These are phyloP conservation scores for Amblyjoppa fuscipennis DNA, from an alignment of 2,888 invertebrate species.

Conservation along the genomic window DNA sequence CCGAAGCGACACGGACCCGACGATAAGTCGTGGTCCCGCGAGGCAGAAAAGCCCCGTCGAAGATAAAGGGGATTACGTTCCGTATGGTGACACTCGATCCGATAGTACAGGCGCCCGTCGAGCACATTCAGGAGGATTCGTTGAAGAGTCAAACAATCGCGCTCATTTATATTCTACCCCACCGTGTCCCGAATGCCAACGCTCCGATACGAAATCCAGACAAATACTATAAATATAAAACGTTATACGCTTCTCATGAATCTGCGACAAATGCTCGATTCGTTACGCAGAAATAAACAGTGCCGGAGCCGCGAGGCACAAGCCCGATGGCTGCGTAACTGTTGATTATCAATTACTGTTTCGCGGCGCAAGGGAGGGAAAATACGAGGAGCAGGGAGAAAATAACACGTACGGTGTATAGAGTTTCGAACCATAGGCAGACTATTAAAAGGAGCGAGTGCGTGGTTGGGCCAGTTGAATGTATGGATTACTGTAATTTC, in stretches of 20 bases:
- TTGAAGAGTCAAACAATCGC: constrained; percentile 40
- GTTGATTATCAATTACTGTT: constrained; percentile 6
- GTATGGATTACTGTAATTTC: too few species aligned
- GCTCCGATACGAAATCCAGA: not conserved
- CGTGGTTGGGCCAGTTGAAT: too few species aligned
- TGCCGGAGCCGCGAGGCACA: not conserved
- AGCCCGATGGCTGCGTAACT: not conserved
- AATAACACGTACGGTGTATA: not conserved
- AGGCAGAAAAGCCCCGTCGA: constrained; percentile 22
- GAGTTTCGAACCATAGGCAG: not conserved
- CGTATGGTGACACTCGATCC: constrained; percentile 28
- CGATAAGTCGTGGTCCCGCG: constrained; percentile 38
- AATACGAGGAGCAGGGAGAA: not conserved
- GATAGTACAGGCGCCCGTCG: constrained; percentile 9
- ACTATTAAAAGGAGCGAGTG: not conserved
- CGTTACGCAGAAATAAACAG: constrained; percentile 16
- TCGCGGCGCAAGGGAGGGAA: not conserved
- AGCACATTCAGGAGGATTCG: constrained; percentile 6
- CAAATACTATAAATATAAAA: constrained; percentile 9
- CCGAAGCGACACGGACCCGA: constrained; percentile 1
- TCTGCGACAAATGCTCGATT: not conserved
- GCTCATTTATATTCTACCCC: constrained; percentile 39
- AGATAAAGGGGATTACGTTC: constrained; percentile 53
- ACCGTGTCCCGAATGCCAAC: not conserved
- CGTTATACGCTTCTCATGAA: not conserved